phyloP scores from a whole-genome alignment of 2,797 vertebrate species.

The Malurus leucopterus region DNA sequence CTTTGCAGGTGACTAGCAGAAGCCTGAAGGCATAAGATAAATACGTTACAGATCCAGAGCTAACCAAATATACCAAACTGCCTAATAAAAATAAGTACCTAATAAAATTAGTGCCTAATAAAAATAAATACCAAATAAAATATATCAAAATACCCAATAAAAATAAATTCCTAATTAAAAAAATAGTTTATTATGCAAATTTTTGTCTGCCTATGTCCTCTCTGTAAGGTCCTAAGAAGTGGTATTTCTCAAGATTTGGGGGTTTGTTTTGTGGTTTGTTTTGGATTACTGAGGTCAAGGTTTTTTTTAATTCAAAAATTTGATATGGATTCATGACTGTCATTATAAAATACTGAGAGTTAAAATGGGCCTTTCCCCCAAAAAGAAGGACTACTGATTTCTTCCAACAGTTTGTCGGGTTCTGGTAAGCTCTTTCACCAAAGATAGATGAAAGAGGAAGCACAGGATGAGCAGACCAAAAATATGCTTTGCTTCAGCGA shows the following conservation, averaged over 20 bases:
- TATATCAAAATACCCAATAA: neutral
- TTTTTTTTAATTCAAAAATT: neutral
- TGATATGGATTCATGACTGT: neutral
- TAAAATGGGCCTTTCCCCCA: neutral
- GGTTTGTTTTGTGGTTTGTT: neutral
- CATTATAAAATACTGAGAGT: neutral
- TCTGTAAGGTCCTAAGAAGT: neutral
- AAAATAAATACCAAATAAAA: neutral
- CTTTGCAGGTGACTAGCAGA: neutral
- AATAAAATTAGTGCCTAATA: neutral
- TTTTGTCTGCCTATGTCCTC: neutral
- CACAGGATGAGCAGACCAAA: constrained; percentile 41
- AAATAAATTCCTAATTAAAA: neutral
- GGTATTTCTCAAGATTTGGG: neutral
- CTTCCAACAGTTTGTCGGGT: neutral
- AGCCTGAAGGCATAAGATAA: neutral
- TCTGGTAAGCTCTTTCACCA: constrained; percentile 50
- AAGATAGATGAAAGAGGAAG: constrained; percentile 58
- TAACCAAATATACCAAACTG: neutral
- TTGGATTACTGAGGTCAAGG: neutral
- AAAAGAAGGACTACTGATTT: neutral
- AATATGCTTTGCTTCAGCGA: constrained; percentile 45
- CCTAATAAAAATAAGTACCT: neutral
- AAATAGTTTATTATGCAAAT: neutral
- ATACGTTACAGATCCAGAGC: neutral